Evolutionary conservation across 2,113 vertebrate species (phyloP).

Genomic region (Sigmodon hispidus): DNA sequence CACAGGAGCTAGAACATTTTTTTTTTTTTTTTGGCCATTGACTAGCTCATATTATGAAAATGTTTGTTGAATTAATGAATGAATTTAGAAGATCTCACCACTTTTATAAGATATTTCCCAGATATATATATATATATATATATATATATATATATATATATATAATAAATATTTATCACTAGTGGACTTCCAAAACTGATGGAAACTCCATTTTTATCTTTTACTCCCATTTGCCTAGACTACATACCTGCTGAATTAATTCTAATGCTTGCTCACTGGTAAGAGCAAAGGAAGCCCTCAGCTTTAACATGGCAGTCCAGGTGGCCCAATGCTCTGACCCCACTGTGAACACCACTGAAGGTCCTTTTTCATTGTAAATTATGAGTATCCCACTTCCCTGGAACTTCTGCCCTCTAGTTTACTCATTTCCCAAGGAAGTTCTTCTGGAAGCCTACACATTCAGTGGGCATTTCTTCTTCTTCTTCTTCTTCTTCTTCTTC

Average conservation of each 20-base stretch:
- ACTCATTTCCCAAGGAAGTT: background rate
- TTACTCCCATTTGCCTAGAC: background rate
- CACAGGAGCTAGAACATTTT: background rate
- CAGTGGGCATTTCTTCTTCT: background rate
- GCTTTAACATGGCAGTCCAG: background rate
- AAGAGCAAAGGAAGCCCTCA: background rate
- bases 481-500: too few species aligned
- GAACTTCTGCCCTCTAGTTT: background rate
- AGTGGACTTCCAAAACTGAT: background rate
- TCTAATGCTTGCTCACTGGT: background rate
- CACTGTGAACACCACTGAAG: background rate
- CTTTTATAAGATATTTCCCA: background rate
- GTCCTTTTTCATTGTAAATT: background rate
- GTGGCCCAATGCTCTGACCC: background rate
- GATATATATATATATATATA: background rate
- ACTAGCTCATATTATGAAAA: background rate
- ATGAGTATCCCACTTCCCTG: background rate
- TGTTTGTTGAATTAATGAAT: slow-evolving; percentile 15
- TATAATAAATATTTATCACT: slow-evolving; percentile 29
- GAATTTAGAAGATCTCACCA: background rate
- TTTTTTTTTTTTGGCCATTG: background rate
- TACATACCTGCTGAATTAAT: background rate
- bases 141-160: background rate
- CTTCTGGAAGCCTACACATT: background rate
- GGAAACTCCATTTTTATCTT: background rate